These are phyloP conservation scores for Sebastolobus altivelis DNA, from an alignment of 2,797 vertebrate genomes.

Conservation along the genomic window DNA sequence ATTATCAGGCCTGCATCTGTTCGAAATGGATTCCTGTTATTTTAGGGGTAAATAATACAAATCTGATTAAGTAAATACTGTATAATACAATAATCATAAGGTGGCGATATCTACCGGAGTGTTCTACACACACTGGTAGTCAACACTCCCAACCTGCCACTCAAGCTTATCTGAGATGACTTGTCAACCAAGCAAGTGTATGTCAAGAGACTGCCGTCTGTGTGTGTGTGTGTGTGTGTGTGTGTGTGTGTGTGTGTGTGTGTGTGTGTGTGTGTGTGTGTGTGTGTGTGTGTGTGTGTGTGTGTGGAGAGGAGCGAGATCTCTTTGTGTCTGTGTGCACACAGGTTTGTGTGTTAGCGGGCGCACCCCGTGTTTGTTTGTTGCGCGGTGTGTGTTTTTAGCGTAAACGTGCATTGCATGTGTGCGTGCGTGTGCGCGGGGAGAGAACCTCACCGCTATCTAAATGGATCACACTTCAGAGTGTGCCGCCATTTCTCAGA, in stretches of 20 bases:
- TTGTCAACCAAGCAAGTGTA: slow-evolving; percentile 81
- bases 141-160: slow-evolving; percentile 84
- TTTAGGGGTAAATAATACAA: slow-evolving; percentile 63
- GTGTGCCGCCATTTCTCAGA: slow-evolving; percentile 82
- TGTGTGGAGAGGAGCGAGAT: slow-evolving; percentile 43
- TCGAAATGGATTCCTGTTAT: slow-evolving; percentile 45
- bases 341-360: slow-evolving; percentile 37
- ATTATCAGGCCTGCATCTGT: slow-evolving; percentile 22
- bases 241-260: slow-evolving; percentile 13
- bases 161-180: slow-evolving; percentile 86
- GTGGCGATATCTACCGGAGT: slow-evolving; percentile 56
- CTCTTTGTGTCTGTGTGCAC: slow-evolving; percentile 45
- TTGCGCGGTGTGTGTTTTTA: slow-evolving; percentile 38
- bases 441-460: slow-evolving; percentile 76
- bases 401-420: slow-evolving; percentile 22
- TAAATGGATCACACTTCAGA: slow-evolving; percentile 88
- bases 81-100: slow-evolving; percentile 66
- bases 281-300: slow-evolving; percentile 3
- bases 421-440: slow-evolving; percentile 16
- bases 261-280: slow-evolving; percentile 34
- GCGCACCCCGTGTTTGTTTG: slow-evolving; percentile 41
- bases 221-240: slow-evolving; percentile 19
- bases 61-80: slow-evolving; percentile 64
- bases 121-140: slow-evolving; percentile 73
- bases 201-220: slow-evolving; percentile 69